phyloP scores from a whole-genome alignment of 1,140 invertebrate genomes.

The Zaprionus ornatus region DNA sequence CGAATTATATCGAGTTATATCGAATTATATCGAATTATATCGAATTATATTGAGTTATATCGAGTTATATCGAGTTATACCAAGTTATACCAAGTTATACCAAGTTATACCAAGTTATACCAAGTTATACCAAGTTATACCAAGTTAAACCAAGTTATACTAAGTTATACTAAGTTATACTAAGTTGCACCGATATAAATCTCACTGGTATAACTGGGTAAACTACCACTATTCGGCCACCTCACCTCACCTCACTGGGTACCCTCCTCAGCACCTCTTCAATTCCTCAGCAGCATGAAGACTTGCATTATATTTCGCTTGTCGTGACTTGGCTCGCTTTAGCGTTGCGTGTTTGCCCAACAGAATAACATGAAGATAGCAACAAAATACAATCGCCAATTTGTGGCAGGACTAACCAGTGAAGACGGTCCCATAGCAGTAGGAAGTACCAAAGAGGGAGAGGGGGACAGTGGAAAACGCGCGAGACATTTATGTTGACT shows the following conservation, averaged over 20 bases:
- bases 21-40: no score
- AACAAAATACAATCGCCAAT: neutral
- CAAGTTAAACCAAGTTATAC: no score
- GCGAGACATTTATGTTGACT: constrained; percentile 3
- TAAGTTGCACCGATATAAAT: no score
- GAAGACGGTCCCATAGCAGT: neutral
- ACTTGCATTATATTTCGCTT: neutral
- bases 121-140: no score
- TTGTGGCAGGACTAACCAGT: neutral
- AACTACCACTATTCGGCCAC: neutral
- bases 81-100: no score
- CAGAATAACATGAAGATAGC: neutral
- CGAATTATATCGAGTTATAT: no score
- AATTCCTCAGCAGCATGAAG: neutral
- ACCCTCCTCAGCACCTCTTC: neutral
- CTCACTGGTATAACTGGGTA: neutral
- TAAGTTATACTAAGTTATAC: neutral
- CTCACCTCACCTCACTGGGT: neutral
- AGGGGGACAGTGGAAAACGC: neutral
- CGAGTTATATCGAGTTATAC: no score
- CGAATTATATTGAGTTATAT: neutral
- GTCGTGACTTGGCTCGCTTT: neutral
- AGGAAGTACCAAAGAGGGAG: neutral
- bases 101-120: no score
- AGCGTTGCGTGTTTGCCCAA: neutral